phyloP scores from a whole-genome alignment of 2,888 invertebrate species.

The Pteria penguin region DNA sequence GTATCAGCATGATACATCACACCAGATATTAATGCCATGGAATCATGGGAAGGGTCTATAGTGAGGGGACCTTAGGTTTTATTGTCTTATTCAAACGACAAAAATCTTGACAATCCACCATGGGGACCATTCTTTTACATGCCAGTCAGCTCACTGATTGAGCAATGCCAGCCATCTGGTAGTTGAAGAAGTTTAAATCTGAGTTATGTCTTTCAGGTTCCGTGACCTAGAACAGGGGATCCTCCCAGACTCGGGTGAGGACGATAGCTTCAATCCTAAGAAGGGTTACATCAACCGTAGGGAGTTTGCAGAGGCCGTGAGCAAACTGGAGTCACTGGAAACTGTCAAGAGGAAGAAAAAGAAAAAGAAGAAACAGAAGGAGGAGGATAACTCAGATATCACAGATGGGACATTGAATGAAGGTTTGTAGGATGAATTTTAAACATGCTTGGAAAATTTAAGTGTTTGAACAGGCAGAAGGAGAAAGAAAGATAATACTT shows the following conservation, averaged over 20 bases:
- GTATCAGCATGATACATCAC: no score
- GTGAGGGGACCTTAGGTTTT: no score
- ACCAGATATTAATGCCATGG: no score
- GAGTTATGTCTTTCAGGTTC: constrained; percentile 49
- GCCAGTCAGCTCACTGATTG: not conserved
- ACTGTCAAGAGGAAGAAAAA: constrained; percentile 12
- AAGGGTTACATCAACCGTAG: constrained; percentile 29
- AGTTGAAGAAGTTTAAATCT: no score
- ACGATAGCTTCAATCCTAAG: constrained; percentile 12
- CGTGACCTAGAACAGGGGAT: constrained; percentile 47
- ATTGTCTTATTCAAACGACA: no score
- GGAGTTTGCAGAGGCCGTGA: constrained; percentile 46
- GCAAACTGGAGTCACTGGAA: constrained; percentile 38
- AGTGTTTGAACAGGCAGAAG: not conserved
- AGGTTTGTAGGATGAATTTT: not conserved
- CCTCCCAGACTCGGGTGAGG: constrained; percentile 31
- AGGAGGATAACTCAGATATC: constrained; percentile 9
- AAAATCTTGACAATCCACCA: no score
- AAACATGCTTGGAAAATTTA: not conserved
- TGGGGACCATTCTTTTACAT: not conserved
- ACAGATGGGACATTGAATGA: not conserved
- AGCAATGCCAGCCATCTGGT: no score
- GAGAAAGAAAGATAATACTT: not conserved
- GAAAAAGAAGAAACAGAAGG: constrained; percentile 39
- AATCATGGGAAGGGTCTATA: no score